Conservation (phyloP, 2,797 vertebrate species). For the Melopsittacus undulatus region DNA sequence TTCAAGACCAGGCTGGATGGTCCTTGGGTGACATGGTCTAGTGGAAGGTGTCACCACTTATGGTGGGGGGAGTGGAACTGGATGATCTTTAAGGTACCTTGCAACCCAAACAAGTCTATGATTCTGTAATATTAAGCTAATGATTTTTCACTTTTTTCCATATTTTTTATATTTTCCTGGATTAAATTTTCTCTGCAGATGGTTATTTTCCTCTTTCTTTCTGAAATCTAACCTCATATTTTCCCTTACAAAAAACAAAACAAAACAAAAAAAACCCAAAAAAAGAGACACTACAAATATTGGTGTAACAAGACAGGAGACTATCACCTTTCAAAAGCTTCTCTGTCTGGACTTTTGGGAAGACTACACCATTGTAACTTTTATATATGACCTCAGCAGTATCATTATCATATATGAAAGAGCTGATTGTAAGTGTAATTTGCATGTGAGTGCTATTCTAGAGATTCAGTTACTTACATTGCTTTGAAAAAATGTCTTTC, state of each 20-base stretch:
- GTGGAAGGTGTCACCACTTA: neutral
- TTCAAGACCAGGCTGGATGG: neutral
- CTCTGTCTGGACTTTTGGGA: neutral
- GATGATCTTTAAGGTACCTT: neutral
- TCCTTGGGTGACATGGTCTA: neutral
- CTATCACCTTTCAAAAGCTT: neutral
- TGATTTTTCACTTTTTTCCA: neutral
- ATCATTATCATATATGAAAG: neutral
- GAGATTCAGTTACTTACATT: neutral
- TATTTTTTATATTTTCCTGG: neutral
- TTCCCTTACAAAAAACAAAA: neutral
- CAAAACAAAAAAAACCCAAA: neutral
- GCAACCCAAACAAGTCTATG: neutral
- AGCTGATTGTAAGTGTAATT: neutral
- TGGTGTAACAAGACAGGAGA: neutral
- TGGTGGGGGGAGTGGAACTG: neutral
- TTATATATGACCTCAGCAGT: neutral
- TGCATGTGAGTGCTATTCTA: neutral
- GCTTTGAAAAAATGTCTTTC: neutral
- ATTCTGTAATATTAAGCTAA: neutral
- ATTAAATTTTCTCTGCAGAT: neutral
- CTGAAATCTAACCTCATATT: neutral
- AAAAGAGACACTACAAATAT: neutral
- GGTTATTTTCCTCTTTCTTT: neutral
- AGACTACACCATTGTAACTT: neutral